These are phyloP conservation scores for Choreutis nemorana DNA, from an alignment of 2,888 invertebrate genomes.

Conservation along the genomic window DNA sequence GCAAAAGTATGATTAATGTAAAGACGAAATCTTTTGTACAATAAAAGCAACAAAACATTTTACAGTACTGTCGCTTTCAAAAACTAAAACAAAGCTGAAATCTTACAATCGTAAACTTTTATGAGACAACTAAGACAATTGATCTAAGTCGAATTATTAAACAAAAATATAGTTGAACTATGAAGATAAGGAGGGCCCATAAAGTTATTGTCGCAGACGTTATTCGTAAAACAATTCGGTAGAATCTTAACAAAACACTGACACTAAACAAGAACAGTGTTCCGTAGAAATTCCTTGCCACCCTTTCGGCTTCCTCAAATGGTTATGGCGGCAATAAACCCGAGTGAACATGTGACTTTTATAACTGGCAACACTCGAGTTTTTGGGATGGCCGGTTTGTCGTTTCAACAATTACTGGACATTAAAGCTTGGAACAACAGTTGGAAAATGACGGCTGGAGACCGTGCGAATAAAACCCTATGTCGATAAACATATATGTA, in stretches of 20 bases:
- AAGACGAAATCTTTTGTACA: no score
- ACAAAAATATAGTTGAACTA: conserved; percentile 42
- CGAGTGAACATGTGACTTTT: conserved; percentile 59
- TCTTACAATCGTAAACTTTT: no score
- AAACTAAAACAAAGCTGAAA: no score
- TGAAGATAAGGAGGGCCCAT: conserved; percentile 50
- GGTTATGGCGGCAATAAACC: conserved; percentile 61
- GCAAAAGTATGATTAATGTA: no score
- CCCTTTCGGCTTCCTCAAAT: conserved; percentile 63
- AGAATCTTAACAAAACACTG: conserved; percentile 44
- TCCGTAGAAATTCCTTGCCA: conserved; percentile 47
- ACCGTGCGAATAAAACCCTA: no score
- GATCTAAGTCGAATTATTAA: no score
- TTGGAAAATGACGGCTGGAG: conserved; percentile 33
- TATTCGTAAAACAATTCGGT: conserved; percentile 61
- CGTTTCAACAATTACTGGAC: conserved; percentile 44
- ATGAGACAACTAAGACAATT: no score
- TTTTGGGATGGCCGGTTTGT: conserved; percentile 45
- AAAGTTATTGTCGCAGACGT: conserved; percentile 59
- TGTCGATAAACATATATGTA: no score
- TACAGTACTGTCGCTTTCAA: no score
- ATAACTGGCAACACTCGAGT: conserved; percentile 48
- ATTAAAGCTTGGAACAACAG: conserved; percentile 17
- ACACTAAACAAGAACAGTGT: no score
- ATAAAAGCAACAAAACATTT: no score